Evolutionary conservation across 2,113 vertebrate species (phyloP).

Genomic region (Pao palembangensis): DNA sequence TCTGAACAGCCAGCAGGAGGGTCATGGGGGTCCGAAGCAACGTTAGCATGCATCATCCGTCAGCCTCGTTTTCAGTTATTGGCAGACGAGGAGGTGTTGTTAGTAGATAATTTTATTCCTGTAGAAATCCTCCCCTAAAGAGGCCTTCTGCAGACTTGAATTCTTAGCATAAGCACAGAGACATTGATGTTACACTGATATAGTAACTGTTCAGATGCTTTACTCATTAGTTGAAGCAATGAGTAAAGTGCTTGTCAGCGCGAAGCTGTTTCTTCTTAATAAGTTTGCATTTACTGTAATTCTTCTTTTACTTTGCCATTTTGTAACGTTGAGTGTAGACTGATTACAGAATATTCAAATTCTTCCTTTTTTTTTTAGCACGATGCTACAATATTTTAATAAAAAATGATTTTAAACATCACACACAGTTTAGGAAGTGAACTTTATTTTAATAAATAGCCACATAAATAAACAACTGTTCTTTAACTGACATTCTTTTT

Average conservation of each 20-base stretch:
- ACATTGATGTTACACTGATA: too few relatives aligned
- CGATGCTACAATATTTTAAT: not conserved
- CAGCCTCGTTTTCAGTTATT: constrained; percentile 5
- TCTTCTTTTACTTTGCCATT: too few relatives aligned
- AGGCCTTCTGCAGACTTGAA: not conserved
- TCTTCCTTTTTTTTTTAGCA: too few relatives aligned
- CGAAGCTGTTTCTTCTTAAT: too few relatives aligned
- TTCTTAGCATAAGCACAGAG: too few relatives aligned
- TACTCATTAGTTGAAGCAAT: too few relatives aligned
- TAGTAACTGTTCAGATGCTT: too few relatives aligned
- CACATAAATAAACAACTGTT: constrained; percentile 78
- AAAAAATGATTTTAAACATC: constrained; percentile 10
- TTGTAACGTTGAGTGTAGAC: too few relatives aligned
- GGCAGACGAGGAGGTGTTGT: not conserved
- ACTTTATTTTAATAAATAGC: constrained; percentile 83
- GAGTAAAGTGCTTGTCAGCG: too few relatives aligned
- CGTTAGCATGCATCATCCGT: constrained; percentile 19
- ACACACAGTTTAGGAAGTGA: constrained; percentile 60
- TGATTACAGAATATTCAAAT: too few relatives aligned
- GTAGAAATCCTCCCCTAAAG: not conserved
- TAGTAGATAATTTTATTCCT: not conserved
- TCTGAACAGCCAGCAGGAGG: constrained; percentile 28
- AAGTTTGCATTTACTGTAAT: too few relatives aligned
- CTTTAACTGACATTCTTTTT: constrained; percentile 38
- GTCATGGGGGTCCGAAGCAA: constrained; percentile 21